Conservation (phyloP, 2,888 invertebrate genomes). For the Patella depressa region DNA sequence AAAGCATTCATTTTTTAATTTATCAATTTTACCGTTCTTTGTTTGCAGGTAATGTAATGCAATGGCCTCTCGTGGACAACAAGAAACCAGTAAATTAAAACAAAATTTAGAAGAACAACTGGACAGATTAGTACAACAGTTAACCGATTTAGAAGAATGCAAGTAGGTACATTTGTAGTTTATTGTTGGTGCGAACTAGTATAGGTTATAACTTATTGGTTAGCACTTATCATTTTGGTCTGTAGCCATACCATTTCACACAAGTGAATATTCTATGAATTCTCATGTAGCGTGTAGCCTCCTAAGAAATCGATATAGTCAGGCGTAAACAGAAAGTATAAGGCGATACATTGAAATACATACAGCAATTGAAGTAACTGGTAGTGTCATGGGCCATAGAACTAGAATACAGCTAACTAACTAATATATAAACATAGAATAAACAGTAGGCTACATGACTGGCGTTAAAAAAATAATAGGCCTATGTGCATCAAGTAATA, state of each 20-base stretch:
- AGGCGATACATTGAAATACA: too few species aligned
- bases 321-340: too few species aligned
- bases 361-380: too few species aligned
- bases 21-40: too few species aligned
- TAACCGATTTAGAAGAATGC: constrained; percentile 80
- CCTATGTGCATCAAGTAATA: too few species aligned
- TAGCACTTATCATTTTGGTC: neutral
- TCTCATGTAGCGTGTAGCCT: neutral
- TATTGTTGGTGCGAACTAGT: neutral
- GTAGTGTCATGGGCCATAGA: too few species aligned
- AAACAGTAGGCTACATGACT: too few species aligned
- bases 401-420: too few species aligned
- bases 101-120: constrained; percentile 80
- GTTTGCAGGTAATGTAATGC: neutral
- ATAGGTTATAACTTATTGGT: neutral
- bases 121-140: constrained; percentile 79
- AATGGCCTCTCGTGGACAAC: constrained; percentile 68
- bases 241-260: neutral
- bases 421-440: too few species aligned
- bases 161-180: constrained; percentile 73
- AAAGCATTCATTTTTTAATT: too few species aligned
- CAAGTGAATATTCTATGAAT: too few species aligned
- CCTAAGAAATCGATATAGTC: neutral
- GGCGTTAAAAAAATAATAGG: too few species aligned
- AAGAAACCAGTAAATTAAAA: constrained; percentile 78